Percentiles rank a stretch among this genome's conserved stretches.
phyloP scores from a whole-genome alignment of 37 sponge, comb jelly and placozoan species.

The Petrosia ficiformis region DNA sequence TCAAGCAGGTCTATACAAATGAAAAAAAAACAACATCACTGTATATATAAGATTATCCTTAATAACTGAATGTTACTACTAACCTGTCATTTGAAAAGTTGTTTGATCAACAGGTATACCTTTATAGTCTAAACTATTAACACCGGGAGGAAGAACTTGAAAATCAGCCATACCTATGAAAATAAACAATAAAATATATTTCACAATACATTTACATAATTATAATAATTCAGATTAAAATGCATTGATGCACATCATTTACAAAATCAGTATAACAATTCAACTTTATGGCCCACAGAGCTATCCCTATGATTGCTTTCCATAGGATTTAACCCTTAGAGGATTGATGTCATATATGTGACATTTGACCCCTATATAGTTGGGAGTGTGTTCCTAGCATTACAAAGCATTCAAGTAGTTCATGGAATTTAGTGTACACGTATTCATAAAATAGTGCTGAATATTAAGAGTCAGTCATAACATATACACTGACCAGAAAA shows the following conservation, averaged over 20 bases:
- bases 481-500: constrained; percentile 51
- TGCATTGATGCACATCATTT: too few relatives aligned
- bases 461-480: background rate
- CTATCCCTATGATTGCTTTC: too few relatives aligned
- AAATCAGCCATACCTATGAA: constrained; percentile 61
- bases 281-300: too few relatives aligned
- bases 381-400: too few relatives aligned
- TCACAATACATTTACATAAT: background rate
- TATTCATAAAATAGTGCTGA: too few relatives aligned
- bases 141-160: constrained; percentile 68
- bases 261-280: too few relatives aligned
- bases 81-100: constrained; percentile 44
- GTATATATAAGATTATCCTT: background rate
- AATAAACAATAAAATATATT: background rate
- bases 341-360: too few relatives aligned
- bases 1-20: constrained; percentile 41
- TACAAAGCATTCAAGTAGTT: too few relatives aligned
- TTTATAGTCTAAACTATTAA: constrained; percentile 13
- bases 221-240: background rate
- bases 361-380: too few relatives aligned
- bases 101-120: constrained; percentile 15
- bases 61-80: background rate
- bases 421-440: too few relatives aligned
- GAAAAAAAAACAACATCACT: background rate
- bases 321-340: too few relatives aligned